Evolutionary conservation across 2,888 invertebrate genomes (phyloP).

Genomic region (Ferrisia virgata): DNA sequence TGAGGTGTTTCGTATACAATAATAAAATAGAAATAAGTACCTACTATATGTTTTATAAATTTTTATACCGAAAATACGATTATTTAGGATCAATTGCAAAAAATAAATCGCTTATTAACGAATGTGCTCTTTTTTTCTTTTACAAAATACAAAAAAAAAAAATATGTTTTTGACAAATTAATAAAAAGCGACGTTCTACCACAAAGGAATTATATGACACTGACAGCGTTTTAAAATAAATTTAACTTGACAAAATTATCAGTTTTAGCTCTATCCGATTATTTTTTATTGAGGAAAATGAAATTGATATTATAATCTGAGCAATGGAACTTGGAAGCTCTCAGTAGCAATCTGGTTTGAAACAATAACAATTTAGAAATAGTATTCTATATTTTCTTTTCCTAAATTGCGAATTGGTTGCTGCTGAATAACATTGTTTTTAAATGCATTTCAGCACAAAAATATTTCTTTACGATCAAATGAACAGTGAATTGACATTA

Average conservation of each 20-base stretch:
- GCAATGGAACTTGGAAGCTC: neutral
- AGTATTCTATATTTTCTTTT: too few species aligned
- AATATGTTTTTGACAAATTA: neutral
- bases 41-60: conserved; percentile 29
- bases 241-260: neutral
- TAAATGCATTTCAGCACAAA: too few species aligned
- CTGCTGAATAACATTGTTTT: too few species aligned
- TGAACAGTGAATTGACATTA: too few species aligned
- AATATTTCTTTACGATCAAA: too few species aligned
- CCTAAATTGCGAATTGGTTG: too few species aligned
- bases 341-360: too few species aligned
- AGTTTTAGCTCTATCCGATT: neutral
- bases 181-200: neutral
- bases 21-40: conserved; percentile 31
- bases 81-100: conserved; percentile 25
- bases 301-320: neutral
- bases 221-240: neutral
- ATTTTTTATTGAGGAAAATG: neutral
- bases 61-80: conserved; percentile 23
- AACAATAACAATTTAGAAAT: too few species aligned
- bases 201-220: neutral
- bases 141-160: neutral
- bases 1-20: conserved; percentile 31
- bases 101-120: conserved; percentile 20
- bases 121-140: neutral